phyloP scores from a whole-genome alignment of 2,888 invertebrate genomes.

The Parascotia fuliginaria region DNA sequence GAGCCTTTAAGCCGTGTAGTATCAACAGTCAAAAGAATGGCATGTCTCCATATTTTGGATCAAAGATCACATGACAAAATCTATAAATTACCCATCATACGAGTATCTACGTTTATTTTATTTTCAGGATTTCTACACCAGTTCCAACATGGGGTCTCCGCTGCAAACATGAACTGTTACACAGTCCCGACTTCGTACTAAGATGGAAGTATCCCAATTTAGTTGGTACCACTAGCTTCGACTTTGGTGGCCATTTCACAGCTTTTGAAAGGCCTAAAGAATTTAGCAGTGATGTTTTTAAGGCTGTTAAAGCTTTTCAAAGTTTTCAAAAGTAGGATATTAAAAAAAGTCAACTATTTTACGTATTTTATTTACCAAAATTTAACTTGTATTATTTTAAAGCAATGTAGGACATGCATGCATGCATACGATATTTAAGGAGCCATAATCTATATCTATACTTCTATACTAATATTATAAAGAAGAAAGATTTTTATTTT shows the following conservation, averaged over 20 bases:
- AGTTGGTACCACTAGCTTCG: conserved; percentile 87
- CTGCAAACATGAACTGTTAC: conserved; percentile 88
- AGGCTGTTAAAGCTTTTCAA: conserved; percentile 62
- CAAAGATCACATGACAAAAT: no score
- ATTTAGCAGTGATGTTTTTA: conserved; percentile 88
- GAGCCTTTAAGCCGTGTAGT: no score
- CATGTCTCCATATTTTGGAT: no score
- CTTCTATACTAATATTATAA: no score
- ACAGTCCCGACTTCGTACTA: conserved; percentile 86
- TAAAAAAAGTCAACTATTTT: background rate
- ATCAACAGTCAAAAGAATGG: no score
- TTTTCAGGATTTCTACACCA: conserved; percentile 87
- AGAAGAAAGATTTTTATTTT: no score
- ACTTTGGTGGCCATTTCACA: conserved; percentile 93
- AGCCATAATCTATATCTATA: no score
- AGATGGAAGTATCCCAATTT: conserved; percentile 88
- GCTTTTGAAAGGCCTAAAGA: conserved; percentile 92
- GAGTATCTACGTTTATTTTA: background rate
- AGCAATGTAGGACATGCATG: no score
- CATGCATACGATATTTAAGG: no score
- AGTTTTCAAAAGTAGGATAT: conserved; percentile 22
- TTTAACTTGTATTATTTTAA: no score
- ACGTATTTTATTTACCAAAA: no score
- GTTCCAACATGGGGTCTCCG: conserved; percentile 91
- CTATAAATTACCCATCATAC: no score